Evolutionary conservation across 2,113 vertebrate species (phyloP).

Genomic region (Oriolus oriolus): DNA sequence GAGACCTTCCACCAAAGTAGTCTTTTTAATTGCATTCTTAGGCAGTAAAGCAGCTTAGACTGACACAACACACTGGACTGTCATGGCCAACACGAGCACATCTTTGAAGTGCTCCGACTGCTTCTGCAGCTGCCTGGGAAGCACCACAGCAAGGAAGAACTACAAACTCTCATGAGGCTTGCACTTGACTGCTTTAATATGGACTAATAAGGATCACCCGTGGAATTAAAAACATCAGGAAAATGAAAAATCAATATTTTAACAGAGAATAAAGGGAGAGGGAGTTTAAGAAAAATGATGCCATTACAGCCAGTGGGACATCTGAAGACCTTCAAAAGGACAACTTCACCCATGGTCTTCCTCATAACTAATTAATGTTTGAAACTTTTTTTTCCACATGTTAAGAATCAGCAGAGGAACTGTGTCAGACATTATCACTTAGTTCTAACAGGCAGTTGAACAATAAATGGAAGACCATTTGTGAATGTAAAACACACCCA

Average conservation of each 20-base stretch:
- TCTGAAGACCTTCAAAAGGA: neutral
- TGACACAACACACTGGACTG: neutral
- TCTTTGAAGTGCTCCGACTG: neutral
- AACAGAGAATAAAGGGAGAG: neutral
- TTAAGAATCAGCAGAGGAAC: neutral
- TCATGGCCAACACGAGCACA: accelerated
- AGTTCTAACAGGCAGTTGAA: neutral
- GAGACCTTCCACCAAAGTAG: neutral
- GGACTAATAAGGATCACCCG: neutral
- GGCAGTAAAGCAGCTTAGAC: neutral
- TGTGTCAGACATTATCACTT: neutral
- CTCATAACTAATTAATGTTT: neutral
- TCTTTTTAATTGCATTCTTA: neutral
- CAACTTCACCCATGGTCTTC: neutral
- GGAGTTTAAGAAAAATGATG: neutral
- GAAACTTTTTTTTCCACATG: neutral
- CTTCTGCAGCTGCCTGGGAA: neutral
- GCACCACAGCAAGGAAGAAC: neutral
- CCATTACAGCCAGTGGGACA: neutral
- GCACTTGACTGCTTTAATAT: neutral
- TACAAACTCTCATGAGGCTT: neutral
- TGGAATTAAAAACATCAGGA: neutral
- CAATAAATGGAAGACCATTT: neutral
- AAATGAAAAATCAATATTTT: neutral
- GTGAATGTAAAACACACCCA: neutral